Conservation (phyloP, 2,888 invertebrate genomes). For the Luperina testacea region DNA sequence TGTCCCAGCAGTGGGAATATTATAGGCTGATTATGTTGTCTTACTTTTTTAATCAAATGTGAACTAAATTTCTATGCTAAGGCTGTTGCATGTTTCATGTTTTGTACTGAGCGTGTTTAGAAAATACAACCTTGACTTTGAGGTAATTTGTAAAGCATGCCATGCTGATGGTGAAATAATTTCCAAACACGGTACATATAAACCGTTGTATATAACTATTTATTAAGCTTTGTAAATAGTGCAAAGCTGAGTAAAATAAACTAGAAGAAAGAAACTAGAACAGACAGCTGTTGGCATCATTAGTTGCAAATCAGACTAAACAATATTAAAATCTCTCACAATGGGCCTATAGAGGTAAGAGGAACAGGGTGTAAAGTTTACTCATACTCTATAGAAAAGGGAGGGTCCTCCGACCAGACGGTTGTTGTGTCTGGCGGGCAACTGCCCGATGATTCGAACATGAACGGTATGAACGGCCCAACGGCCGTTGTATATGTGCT, state of each 20-base stretch:
- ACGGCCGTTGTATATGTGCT: too few relatives aligned
- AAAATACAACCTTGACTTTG: conserved; percentile 44
- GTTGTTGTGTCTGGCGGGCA: too few relatives aligned
- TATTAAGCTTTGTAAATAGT: neutral
- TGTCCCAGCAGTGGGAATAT: neutral
- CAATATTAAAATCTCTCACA: neutral
- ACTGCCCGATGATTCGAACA: too few relatives aligned
- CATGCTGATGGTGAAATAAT: neutral
- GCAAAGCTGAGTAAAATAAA: neutral
- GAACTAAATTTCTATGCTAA: conserved; percentile 24
- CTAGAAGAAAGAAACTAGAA: too few relatives aligned
- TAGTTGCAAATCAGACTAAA: neutral
- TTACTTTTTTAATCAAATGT: conserved; percentile 33
- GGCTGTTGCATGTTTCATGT: conserved; percentile 23
- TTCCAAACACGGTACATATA: neutral
- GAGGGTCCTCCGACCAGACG: too few relatives aligned
- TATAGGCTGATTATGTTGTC: neutral
- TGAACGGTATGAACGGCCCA: too few relatives aligned
- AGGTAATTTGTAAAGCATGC: conserved; percentile 17
- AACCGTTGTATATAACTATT: neutral
- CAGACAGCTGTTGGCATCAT: neutral
- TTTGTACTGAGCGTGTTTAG: conserved; percentile 8
- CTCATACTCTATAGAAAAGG: too few relatives aligned
- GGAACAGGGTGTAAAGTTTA: too few relatives aligned
- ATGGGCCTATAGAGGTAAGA: too few relatives aligned